Evolutionary conservation across 1,140 invertebrate genomes (phyloP).

Genomic region (Nixonia krombeini): DNA sequence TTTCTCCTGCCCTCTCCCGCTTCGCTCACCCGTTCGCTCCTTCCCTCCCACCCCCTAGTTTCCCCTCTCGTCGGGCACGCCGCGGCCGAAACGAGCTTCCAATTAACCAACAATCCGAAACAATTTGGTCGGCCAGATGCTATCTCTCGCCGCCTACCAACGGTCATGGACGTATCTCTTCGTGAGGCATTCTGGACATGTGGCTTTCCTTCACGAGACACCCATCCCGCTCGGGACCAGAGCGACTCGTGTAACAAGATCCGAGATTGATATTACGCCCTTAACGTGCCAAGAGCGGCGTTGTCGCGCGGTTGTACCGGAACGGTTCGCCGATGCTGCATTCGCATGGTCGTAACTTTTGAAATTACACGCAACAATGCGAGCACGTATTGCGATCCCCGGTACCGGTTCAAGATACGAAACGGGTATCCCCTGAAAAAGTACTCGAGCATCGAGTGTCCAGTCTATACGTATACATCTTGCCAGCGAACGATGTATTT

Average conservation of each 20-base stretch:
- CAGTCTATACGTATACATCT: too few relatives aligned
- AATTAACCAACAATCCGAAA: constrained; percentile 70
- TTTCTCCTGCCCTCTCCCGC: constrained; percentile 11
- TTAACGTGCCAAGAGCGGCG: constrained; percentile 42
- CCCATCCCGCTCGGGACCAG: constrained; percentile 48
- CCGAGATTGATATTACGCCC: constrained; percentile 54
- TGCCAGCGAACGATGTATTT: not conserved
- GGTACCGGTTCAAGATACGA: not conserved
- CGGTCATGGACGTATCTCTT: constrained; percentile 52
- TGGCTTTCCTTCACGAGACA: constrained; percentile 48
- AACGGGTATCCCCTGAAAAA: not conserved
- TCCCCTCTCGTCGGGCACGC: constrained; percentile 38
- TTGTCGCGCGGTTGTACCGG: constrained; percentile 50
- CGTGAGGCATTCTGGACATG: constrained; percentile 51
- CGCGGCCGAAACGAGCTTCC: constrained; percentile 62
- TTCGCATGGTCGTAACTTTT: constrained; percentile 26
- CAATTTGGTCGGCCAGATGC: constrained; percentile 65
- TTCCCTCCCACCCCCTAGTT: constrained; percentile 10
- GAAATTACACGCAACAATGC: constrained; percentile 30
- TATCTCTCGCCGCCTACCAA: constrained; percentile 57
- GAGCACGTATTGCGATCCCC: constrained; percentile 11
- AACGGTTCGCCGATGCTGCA: constrained; percentile 30
- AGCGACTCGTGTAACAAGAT: constrained; percentile 55
- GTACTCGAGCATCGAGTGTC: not conserved
- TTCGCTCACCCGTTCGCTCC: constrained; percentile 18